These are phyloP conservation scores for Aphelocoma coerulescens DNA, from an alignment of 2,113 vertebrate genomes.

Conservation along the genomic window DNA sequence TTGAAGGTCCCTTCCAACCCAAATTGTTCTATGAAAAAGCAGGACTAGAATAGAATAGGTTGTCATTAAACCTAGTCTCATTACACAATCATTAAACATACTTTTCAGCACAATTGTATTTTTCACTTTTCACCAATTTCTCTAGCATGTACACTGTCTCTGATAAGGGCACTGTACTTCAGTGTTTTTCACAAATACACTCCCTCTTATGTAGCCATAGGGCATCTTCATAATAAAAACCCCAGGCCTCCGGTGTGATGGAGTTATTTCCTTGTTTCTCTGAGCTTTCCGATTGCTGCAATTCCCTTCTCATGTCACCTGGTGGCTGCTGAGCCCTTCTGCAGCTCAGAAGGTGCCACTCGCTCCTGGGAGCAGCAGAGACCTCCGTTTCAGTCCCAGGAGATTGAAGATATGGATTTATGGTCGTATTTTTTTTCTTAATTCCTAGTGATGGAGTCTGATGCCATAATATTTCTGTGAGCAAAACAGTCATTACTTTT, in stretches of 20 bases:
- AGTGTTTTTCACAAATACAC: background rate
- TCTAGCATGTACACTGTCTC: background rate
- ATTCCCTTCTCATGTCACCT: conserved; percentile 48
- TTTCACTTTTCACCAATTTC: background rate
- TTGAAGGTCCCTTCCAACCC: background rate
- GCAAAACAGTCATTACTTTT: background rate
- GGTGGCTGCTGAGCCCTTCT: conserved; percentile 37
- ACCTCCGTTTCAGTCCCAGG: background rate
- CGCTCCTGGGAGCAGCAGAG: background rate
- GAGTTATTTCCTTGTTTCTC: background rate
- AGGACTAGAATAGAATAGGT: background rate
- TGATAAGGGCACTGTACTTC: background rate
- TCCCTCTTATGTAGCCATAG: background rate
- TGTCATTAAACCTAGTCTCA: background rate
- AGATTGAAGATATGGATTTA: background rate
- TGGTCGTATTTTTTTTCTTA: background rate
- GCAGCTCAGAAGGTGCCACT: background rate
- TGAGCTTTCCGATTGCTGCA: background rate
- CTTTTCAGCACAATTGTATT: background rate
- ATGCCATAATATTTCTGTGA: background rate
- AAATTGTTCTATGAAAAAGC: background rate
- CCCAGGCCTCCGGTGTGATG: background rate
- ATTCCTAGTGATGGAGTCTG: background rate
- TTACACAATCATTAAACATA: background rate
- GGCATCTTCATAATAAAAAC: accelerated